Conservation (phyloP, 2,888 invertebrate genomes). For the Quadriops clusia region DNA sequence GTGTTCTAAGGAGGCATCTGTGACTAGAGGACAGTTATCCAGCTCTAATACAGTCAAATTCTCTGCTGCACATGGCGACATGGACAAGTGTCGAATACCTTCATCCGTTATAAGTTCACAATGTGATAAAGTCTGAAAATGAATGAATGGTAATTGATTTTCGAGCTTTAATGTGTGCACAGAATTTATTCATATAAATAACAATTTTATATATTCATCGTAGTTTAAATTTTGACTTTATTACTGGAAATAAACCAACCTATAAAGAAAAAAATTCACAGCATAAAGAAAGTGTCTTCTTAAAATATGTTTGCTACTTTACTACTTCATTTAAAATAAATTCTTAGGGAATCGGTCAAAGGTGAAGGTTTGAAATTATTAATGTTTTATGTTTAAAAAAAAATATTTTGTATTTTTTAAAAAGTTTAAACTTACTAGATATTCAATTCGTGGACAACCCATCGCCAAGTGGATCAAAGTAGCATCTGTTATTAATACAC, state of each 20-base stretch:
- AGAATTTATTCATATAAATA: no score
- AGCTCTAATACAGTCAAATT: constrained; percentile 88
- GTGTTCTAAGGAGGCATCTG: constrained; percentile 92
- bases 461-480: constrained; percentile 87
- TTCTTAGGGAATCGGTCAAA: no score
- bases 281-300: no score
- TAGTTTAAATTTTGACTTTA: no score
- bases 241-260: no score
- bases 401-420: no score
- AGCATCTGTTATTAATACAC: constrained; percentile 89
- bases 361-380: neutral
- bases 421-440: constrained; percentile 61
- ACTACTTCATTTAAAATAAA: no score
- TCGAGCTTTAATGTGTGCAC: no score
- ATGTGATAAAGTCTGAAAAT: constrained; percentile 84
- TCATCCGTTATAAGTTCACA: constrained; percentile 98
- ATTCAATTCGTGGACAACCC: constrained; percentile 90
- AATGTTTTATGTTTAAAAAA: constrained; percentile 6
- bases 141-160: constrained; percentile 3
- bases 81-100: constrained; percentile 87
- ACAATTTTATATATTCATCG: no score
- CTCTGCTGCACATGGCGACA: constrained; percentile 89
- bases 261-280: no score
- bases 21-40: constrained; percentile 97
- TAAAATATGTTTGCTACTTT: no score